Base-by-base conservation (phyloP, 2,797 vertebrate species). In the Chaetodon trifasciatus region DNA sequence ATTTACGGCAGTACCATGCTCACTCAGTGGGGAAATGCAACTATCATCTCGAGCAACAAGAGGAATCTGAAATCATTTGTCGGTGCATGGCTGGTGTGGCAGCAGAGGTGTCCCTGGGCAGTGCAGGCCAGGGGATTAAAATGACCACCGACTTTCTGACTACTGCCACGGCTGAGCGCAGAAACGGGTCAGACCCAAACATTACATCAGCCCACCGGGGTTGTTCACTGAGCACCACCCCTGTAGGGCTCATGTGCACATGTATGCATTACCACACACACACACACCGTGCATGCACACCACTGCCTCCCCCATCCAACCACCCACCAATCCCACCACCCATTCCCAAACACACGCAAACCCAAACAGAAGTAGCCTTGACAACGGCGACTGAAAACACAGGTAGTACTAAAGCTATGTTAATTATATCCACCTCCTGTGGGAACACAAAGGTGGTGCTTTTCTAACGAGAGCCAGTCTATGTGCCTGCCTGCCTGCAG, bases 341-440 rank as follows among this genome's bases (percentile, higher is more conserved):
- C 74, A 74, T 89, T 86, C 86, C 83, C 75, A 74, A 79, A 85
- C 72, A 70, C 79, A 88, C 80, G 91, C 80, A 82, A 76, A 80
- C 81, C 84, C 86, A 92, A 92, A 93, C 89, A 94, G 81, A 83
- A 84, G 91, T 91, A 86, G 87, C 91, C 92, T 86, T 93, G 93
- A 93, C 90, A 87, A 94, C 91, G 17, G 82, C 79, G 83, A 74
- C 81, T 88, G 86, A 91, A 94, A 94, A 94, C 91, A 93, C 93
- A 94, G 91, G 89, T 94, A 91, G 89, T 90, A 92, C 83, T 88
- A 92, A 93, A 91, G 87, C 93, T 93, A 92, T 92, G 94, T 93
- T 95, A 95, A 95, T 94, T 92, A 94, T 90, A 94, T 93, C 93
- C 93, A 93, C 84, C 89, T 94, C 92, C 91, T 91, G 90, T 93